phyloP scores from a whole-genome alignment of 37 sponge, comb jelly and placozoan species.

The Beroe forskalii region DNA sequence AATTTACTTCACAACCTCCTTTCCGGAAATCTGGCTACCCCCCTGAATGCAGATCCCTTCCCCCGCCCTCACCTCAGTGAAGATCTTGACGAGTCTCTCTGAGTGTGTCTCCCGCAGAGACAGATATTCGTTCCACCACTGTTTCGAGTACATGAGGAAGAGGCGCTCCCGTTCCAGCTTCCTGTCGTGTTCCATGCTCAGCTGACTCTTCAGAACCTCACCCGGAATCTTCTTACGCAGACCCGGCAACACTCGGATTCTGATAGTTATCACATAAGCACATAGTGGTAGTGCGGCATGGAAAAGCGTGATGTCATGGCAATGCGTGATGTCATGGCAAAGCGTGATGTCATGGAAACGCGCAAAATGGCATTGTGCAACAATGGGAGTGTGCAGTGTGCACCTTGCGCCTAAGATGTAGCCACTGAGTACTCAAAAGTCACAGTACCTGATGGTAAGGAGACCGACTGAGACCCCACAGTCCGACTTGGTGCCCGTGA shows the following conservation, averaged over 20 bases:
- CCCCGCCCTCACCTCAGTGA: constrained; percentile 84
- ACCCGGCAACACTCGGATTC: neutral
- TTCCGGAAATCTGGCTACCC: no score
- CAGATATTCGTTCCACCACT: constrained; percentile 97
- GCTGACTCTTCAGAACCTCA: constrained; percentile 75
- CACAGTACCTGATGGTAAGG: neutral
- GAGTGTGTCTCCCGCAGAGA: constrained; percentile 74
- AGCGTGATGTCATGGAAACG: no score
- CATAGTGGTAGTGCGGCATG: no score
- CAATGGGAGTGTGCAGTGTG: no score
- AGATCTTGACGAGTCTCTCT: constrained; percentile 87
- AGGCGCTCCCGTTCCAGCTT: constrained; percentile 77
- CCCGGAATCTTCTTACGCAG: constrained; percentile 4
- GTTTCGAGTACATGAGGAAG: constrained; percentile 93
- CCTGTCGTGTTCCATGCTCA: constrained; percentile 77
- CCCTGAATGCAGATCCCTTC: no score
- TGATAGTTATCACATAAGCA: no score
- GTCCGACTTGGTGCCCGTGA: constrained; percentile 45
- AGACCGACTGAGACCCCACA: constrained; percentile 60
- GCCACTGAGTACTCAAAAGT: neutral
- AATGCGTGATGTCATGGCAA: no score
- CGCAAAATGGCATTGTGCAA: no score
- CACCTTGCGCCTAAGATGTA: no score
- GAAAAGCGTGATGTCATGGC: no score
- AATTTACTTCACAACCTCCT: no score